phyloP scores from a whole-genome alignment of 1,140 invertebrate species.

The Agrilus planipennis region DNA sequence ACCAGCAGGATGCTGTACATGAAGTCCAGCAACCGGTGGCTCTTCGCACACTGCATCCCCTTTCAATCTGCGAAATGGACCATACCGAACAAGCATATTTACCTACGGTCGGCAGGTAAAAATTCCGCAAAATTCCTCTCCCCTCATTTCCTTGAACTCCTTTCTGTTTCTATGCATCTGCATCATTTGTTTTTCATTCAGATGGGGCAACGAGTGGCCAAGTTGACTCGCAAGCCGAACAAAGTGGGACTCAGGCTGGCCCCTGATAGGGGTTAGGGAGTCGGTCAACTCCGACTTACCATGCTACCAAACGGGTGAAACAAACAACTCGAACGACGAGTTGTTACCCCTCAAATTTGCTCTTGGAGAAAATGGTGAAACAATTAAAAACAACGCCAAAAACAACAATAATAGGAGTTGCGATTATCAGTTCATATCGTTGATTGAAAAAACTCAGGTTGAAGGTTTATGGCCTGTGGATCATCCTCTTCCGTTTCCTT shows the following conservation, averaged over 20 bases:
- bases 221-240: conserved; percentile 74
- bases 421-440: conserved; percentile 10
- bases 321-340: background rate
- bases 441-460: conserved; percentile 35
- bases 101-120: conserved; percentile 27
- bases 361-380: conserved; percentile 5
- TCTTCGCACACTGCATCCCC: conserved; percentile 33
- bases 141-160: conserved; percentile 21
- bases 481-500: conserved; percentile 54
- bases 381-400: conserved; percentile 12
- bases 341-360: background rate
- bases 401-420: conserved; percentile 6
- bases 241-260: conserved; percentile 39
- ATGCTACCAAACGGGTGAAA: conserved; percentile 5
- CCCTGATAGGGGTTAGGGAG: conserved; percentile 27
- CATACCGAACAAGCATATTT: conserved; percentile 21
- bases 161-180: conserved; percentile 52
- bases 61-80: conserved; percentile 20
- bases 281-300: conserved; percentile 6
- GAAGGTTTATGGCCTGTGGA: conserved; percentile 44
- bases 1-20: conserved; percentile 37
- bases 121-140: conserved; percentile 32
- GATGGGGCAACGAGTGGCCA: conserved; percentile 81
- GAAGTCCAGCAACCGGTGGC: conserved; percentile 36
- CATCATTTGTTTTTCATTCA: conserved; percentile 64